These are phyloP conservation scores for Magallana angulata DNA, from an alignment of 1,140 invertebrate species.

Conservation along the genomic window DNA sequence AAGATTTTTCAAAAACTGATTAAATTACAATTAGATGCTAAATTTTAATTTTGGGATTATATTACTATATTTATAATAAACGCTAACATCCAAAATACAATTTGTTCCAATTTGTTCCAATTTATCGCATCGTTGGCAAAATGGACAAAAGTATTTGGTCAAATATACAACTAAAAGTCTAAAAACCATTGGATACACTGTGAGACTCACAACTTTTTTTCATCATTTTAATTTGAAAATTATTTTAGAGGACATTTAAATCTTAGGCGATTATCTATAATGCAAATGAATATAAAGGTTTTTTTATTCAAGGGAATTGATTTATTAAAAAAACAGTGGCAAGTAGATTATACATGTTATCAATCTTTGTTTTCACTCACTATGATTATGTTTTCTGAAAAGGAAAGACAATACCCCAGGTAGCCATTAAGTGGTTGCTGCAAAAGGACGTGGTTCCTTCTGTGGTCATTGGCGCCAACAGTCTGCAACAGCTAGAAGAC, in stretches of 20 bases:
- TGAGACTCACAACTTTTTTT: too few species aligned
- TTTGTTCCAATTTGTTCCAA: background rate
- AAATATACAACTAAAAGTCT: too few species aligned
- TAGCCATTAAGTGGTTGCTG: constrained; percentile 74
- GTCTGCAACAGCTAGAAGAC: constrained; percentile 74
- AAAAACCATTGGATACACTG: too few species aligned
- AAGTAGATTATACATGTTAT: background rate
- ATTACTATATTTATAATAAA: background rate
- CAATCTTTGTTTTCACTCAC: background rate
- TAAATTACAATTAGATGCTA: background rate
- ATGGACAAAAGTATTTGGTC: too few species aligned
- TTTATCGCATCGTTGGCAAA: background rate
- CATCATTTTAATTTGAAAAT: background rate
- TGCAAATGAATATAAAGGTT: background rate
- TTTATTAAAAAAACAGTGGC: background rate
- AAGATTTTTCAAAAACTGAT: background rate
- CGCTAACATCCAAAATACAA: background rate
- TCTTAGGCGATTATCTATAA: background rate
- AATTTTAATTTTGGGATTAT: background rate
- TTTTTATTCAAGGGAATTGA: background rate
- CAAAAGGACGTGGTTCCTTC: constrained; percentile 74
- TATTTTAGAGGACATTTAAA: background rate
- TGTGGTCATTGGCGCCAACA: constrained; percentile 74
- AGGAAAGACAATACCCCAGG: constrained; percentile 71
- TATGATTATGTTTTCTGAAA: constrained; percentile 3